phyloP scores from a whole-genome alignment of 64 coral and sea anemone genomes.

The Astreopora myriophthalma region DNA sequence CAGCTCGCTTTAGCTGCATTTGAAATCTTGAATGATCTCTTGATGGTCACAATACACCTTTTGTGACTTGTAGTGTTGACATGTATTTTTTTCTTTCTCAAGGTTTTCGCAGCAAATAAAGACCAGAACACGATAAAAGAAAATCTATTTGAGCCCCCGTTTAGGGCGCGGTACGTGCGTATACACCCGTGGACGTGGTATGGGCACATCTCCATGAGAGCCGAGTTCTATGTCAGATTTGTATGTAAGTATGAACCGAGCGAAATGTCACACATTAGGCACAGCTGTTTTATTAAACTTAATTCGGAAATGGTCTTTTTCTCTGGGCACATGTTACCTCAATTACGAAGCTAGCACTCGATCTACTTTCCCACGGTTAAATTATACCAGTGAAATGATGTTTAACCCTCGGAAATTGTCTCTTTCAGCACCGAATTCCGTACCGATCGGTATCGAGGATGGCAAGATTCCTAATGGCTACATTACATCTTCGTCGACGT shows the following conservation, averaged over 20 bases:
- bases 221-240: constrained; percentile 29
- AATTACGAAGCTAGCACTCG: too few relatives aligned
- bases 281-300: not conserved
- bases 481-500: constrained; percentile 8
- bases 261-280: not conserved
- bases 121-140: constrained; percentile 45
- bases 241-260: not conserved
- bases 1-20: too few relatives aligned
- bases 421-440: not conserved
- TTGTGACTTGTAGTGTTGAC: not conserved
- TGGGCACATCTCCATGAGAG: constrained; percentile 55
- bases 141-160: constrained; percentile 12
- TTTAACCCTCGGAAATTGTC: too few relatives aligned
- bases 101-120: constrained; percentile 52
- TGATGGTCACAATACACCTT: too few relatives aligned
- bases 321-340: too few relatives aligned
- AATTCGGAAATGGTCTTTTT: too few relatives aligned
- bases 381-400: too few relatives aligned
- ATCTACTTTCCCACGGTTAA: too few relatives aligned
- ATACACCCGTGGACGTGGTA: constrained; percentile 50
- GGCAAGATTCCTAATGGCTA: constrained; percentile 39
- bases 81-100: not conserved
- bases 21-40: too few relatives aligned
- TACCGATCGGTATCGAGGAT: constrained; percentile 23
- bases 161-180: constrained; percentile 45